Evolutionary conservation across 2,113 vertebrate species (phyloP), one percentile per base, ranked within the genome.

Genomic region (Xiphophorus hellerii): DNA sequence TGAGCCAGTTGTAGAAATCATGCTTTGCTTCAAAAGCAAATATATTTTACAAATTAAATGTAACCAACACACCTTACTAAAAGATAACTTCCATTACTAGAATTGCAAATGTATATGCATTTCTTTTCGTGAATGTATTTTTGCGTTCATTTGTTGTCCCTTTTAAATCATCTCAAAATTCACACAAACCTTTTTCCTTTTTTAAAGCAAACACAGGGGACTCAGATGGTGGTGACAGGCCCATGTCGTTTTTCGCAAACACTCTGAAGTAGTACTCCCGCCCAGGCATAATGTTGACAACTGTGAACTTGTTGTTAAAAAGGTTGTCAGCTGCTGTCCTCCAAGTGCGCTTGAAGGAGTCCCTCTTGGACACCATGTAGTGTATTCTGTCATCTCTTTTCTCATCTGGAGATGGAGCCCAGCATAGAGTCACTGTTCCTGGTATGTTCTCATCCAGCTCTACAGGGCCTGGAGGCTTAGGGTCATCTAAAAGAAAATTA

Each of bases 241-340:
- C 96, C 86, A 97, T 87, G 80, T 92, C 92, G 13, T 96, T 99
- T 89, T 96, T 96, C 62, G 97, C 96, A 82, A 96, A 93, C 11
- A 97, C 96, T 7, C 95, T 95, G 84, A 99, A 98, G 89, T 94
- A 80, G 87, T 99, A 98, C 77, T 97, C 92, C 3, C 90, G 82
- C 39, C 96, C 97, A 0, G 96, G 94, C 78, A 97, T 61, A 78
- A 96, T 77, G 7, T 91, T 92, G 83, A 94, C 85, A 76, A 93
- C 92, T 0, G 97, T 99, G 83, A 95, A 96, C 87, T 92, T 96
- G 82, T 96, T 95, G 91, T 95, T 98, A 81, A 96, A 96, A 89
- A 98, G 89, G 6, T 90, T 91, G 79, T 96, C 94, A 0, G 94
- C 95, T 82, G 90, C 92, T 44, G 93, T 82, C 0, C 66, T 83